Conservation (phyloP, 2,113 vertebrate species). For the Oryzias celebensis region DNA sequence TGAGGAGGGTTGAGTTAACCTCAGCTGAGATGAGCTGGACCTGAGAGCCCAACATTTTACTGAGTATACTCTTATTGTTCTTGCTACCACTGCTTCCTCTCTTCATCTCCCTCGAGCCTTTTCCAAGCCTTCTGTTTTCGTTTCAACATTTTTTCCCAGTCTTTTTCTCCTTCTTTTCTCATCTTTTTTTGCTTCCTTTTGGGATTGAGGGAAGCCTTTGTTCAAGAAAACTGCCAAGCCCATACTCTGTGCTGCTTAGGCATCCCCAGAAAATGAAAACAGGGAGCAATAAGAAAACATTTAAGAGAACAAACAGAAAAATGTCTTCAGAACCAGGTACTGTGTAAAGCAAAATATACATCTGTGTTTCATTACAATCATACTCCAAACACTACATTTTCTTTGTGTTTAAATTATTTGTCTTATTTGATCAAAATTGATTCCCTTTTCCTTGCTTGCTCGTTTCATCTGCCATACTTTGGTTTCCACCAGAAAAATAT, state of each 20-base stretch:
- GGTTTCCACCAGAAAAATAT: conserved; percentile 69
- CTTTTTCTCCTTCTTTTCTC: conserved; percentile 1
- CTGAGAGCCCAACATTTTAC: conserved; percentile 34
- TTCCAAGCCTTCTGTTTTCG: background rate
- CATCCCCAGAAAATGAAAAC: conserved; percentile 57
- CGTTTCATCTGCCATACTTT: conserved; percentile 72
- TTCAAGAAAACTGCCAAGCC: conserved; percentile 61
- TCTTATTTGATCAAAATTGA: conserved; percentile 78
- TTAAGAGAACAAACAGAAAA: conserved; percentile 47
- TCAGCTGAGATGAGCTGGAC: conserved; percentile 22
- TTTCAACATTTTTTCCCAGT: conserved; percentile 18
- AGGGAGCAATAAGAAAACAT: conserved; percentile 70
- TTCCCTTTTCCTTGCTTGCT: conserved; percentile 56
- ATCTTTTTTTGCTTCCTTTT: conserved; percentile 45
- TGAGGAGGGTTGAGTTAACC: conserved; percentile 13
- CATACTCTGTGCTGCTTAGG: conserved; percentile 71
- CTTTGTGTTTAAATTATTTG: conserved; percentile 80
- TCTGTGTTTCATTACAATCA: conserved; percentile 80
- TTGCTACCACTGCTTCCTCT: conserved; percentile 35
- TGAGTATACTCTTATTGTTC: conserved; percentile 30
- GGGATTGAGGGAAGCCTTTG: conserved; percentile 56
- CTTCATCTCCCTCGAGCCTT: conserved; percentile 24
- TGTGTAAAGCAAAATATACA: conserved; percentile 74
- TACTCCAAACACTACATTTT: conserved; percentile 76
- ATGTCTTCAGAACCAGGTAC: conserved; percentile 45